Percentiles rank a stretch among this genome's conserved stretches.
phyloP scores from a whole-genome alignment of 2,888 invertebrate genomes.

The Lycaena phlaeas region DNA sequence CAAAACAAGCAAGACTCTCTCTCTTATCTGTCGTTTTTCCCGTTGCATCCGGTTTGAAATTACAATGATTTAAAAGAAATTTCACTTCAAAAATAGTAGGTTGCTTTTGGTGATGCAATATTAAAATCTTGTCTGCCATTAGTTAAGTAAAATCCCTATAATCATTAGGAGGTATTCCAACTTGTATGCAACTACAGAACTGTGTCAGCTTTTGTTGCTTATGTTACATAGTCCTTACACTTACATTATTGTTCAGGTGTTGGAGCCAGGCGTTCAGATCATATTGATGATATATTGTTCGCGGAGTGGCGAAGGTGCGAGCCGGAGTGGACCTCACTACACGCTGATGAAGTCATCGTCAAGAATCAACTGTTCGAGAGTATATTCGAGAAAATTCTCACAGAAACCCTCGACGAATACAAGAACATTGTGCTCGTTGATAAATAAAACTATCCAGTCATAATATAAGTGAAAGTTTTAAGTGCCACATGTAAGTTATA shows the following conservation, averaged over 20 bases:
- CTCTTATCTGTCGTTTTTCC: no score
- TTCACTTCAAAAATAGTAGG: no score
- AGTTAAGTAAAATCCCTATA: no score
- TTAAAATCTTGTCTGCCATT: no score
- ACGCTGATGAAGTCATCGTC: constrained; percentile 48
- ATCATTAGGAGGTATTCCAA: no score
- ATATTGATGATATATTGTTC: constrained; percentile 60
- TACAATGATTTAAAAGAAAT: no score
- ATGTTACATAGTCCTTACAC: no score
- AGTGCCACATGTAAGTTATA: constrained; percentile 9
- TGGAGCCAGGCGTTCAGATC: constrained; percentile 48
- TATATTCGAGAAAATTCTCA: constrained; percentile 55
- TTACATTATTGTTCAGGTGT: constrained; percentile 35
- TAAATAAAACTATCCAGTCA: constrained; percentile 10
- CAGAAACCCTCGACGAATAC: constrained; percentile 55
- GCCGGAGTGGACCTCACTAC: constrained; percentile 56
- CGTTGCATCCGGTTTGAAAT: no score
- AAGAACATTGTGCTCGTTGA: constrained; percentile 34
- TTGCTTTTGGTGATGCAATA: no score
- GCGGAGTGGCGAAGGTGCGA: constrained; percentile 62
- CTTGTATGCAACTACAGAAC: no score
- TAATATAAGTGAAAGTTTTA: constrained; percentile 1
- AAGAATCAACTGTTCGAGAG: constrained; percentile 59
- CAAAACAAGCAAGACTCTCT: no score
- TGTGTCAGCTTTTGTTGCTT: no score